A percentile compares a stretch with the other conserved stretches of the same genome.
These are phyloP conservation scores for Melanotaenia nigrans DNA, from an alignment of 2,797 vertebrate genomes.

Conservation along the genomic window DNA sequence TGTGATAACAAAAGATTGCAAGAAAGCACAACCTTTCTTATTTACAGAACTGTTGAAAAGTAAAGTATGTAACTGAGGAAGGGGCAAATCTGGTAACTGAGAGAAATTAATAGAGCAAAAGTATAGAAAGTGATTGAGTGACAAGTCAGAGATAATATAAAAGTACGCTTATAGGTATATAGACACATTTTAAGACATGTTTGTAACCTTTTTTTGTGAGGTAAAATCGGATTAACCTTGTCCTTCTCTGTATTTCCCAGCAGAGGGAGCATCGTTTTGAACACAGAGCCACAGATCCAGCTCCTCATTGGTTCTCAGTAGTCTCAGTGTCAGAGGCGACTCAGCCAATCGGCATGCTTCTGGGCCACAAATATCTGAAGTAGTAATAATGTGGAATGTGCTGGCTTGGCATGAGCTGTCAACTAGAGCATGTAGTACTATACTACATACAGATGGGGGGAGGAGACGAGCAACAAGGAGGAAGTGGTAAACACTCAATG, in stretches of 20 bases:
- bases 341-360: constrained; percentile 79
- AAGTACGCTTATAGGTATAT: background rate
- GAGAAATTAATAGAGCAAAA: background rate
- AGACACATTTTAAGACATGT: background rate
- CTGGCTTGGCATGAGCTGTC: constrained; percentile 84
- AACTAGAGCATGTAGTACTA: constrained; percentile 83
- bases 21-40: background rate
- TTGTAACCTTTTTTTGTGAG: background rate
- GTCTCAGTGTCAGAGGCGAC: constrained; percentile 69
- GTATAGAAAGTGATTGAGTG: background rate
- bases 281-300: constrained; percentile 61
- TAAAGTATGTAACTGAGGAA: background rate
- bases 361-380: constrained; percentile 85
- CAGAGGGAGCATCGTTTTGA: constrained; percentile 64
- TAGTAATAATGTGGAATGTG: constrained; percentile 87
- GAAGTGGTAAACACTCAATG: constrained; percentile 69
- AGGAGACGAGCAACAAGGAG: constrained; percentile 51
- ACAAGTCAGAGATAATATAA: background rate
- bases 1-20: background rate
- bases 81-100: background rate
- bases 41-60: background rate
- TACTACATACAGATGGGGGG: constrained; percentile 69
- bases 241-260: constrained; percentile 45
- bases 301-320: constrained; percentile 79
- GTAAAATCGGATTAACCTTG: background rate